Evolutionary conservation across 2,797 vertebrate genomes (phyloP).

Genomic region (Dicrostonyx torquatus): DNA sequence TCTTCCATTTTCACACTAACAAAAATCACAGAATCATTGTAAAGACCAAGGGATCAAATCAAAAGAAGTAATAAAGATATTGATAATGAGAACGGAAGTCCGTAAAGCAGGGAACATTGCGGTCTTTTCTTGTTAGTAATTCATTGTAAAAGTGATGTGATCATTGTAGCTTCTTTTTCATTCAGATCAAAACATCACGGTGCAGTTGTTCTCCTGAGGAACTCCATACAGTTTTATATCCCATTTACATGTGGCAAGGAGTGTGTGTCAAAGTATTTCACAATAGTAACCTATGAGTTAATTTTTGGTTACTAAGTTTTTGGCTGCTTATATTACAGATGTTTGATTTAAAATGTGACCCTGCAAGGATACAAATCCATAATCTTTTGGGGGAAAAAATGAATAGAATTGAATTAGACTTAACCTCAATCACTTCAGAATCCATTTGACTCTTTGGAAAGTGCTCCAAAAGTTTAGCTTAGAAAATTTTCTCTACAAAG

Average conservation of each 20-base stretch:
- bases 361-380: conserved; percentile 20
- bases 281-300: conserved; percentile 28
- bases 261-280: conserved; percentile 16
- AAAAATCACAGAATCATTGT: background rate
- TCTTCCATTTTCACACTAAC: background rate
- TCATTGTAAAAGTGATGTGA: background rate
- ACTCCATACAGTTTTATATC: background rate
- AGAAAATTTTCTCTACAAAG: background rate
- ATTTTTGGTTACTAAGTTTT: conserved; percentile 41
- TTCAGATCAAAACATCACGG: background rate
- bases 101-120: background rate
- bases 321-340: conserved; percentile 52
- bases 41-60: background rate
- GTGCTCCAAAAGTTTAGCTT: background rate
- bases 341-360: conserved; percentile 44
- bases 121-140: conserved; percentile 29
- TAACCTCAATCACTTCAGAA: conserved; percentile 19
- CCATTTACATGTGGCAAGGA: background rate
- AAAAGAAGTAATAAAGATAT: conserved; percentile 1
- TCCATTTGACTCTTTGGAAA: conserved; percentile 43
- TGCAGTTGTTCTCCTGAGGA: background rate
- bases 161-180: background rate
- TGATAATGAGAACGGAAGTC: background rate
- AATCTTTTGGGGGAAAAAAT: conserved; percentile 8
- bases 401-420: conserved; percentile 14